phyloP scores from a whole-genome alignment of 1,140 invertebrate genomes.

The Campoletis sonorensis region DNA sequence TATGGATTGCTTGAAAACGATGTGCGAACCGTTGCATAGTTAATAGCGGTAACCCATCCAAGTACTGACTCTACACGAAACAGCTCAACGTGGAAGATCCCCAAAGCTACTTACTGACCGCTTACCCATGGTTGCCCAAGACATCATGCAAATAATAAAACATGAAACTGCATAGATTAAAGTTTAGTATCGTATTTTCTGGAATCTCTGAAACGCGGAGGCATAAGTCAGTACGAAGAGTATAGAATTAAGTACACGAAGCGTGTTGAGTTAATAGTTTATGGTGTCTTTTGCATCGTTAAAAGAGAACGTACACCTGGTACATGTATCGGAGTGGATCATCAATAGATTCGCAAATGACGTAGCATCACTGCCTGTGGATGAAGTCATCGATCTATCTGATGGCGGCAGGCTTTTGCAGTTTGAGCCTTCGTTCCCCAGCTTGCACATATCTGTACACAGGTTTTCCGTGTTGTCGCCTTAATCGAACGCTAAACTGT shows the following conservation, averaged over 20 bases:
- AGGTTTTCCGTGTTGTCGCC: not conserved
- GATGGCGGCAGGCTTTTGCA: slow-evolving; percentile 2
- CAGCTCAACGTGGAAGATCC: too few relatives aligned
- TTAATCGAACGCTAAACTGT: not conserved
- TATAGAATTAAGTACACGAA: not conserved
- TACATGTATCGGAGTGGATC: slow-evolving; percentile 25
- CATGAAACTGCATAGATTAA: too few relatives aligned
- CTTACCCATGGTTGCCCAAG: too few relatives aligned
- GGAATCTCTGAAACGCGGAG: too few relatives aligned
- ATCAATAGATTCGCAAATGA: slow-evolving; percentile 14
- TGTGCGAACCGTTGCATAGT: too few relatives aligned
- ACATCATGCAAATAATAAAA: too few relatives aligned
- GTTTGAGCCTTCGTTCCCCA: slow-evolving; percentile 7
- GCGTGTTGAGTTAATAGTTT: not conserved
- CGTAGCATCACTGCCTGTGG: slow-evolving; percentile 7
- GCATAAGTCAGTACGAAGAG: not conserved
- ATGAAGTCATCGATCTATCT: slow-evolving; percentile 40
- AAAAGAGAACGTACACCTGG: slow-evolving; percentile 23
- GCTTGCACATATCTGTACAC: slow-evolving; percentile 19
- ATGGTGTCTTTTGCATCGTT: not conserved
- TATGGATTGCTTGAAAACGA: too few relatives aligned
- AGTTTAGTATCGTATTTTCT: too few relatives aligned
- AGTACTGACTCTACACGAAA: not conserved
- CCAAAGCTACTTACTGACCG: too few relatives aligned
- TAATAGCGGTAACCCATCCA: not conserved